Base-by-base conservation (phyloP, 2,113 vertebrate species). In the Sander lucioperca region DNA sequence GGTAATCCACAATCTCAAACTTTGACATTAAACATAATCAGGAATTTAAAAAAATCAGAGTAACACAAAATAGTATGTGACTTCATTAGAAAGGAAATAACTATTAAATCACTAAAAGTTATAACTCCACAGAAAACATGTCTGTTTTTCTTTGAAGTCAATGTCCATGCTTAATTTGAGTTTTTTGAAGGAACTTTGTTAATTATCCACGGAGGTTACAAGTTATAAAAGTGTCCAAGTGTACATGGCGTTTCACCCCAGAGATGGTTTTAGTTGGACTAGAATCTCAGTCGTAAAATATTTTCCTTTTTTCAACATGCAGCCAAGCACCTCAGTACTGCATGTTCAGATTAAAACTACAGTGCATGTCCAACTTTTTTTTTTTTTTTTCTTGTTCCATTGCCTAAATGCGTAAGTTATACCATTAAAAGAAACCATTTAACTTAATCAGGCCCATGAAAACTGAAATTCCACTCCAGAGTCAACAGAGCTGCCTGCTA, bases 391-490 rank as follows among this genome's bases (percentile, higher is more conserved):
- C 33, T 33, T 84, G 36, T 92, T 89, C 87, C 86, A 64, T 50
- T 63, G 85, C 70, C 84, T 74, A 78, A 79, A 84, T 89, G 86
- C 84, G 65, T 73, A 91, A 76, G 68, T 91, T 82, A 81, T 23
- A 80, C 82, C 86, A 86, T 93, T 88, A 88, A 91, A 85, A 93
- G 65, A 86, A 86, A 79, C 77, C 78, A 58, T 90, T 91, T 85
- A 85, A 82, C 62, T 89, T 87, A 90, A 91, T 91, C 78, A 85
- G 80, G 80, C 72, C 87, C 80, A 91, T 88, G 87, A 91, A 92
- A 89, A 86, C 43, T 87, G 85, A 87, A 94, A 88, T 90, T 89
- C 89, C 82, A 86, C 86, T 80, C 86, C 89, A 84, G 77, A 89
- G 70, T 84, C 79, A 88, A 92, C 88, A 85, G 71, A 82, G 82